These are phyloP conservation scores for Petrolisthes cinctipes DNA, from an alignment of 2,888 invertebrate genomes.

Conservation along the genomic window DNA sequence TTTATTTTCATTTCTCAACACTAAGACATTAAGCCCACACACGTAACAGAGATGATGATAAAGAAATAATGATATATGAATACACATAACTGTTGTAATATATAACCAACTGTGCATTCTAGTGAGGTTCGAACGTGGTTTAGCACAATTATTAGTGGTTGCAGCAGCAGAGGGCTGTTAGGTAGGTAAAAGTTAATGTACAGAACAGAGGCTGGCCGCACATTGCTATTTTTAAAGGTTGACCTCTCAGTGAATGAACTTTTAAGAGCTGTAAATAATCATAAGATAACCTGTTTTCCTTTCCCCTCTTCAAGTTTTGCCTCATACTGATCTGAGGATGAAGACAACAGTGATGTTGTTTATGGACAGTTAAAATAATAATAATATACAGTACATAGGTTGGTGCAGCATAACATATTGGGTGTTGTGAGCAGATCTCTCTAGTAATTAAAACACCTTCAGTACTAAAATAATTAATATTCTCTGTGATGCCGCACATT, in stretches of 20 bases:
- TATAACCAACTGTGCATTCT: slow-evolving; percentile 16
- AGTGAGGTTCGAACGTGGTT: slow-evolving; percentile 15
- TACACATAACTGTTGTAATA: slow-evolving; percentile 18
- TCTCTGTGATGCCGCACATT: too few relatives aligned
- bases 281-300: background rate
- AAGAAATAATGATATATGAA: background rate
- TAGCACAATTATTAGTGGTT: background rate
- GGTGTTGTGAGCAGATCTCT: too few relatives aligned
- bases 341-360: too few relatives aligned
- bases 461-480: too few relatives aligned
- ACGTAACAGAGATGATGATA: background rate
- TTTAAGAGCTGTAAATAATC: background rate
- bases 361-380: too few relatives aligned
- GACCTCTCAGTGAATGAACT: background rate
- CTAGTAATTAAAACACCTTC: too few relatives aligned
- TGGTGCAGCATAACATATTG: too few relatives aligned
- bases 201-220: background rate
- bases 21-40: too few relatives aligned
- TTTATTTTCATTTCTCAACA: too few relatives aligned
- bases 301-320: background rate
- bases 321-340: too few relatives aligned
- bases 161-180: background rate
- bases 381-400: too few relatives aligned
- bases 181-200: too few relatives aligned
- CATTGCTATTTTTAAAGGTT: slow-evolving; percentile 12